Conservation (phyloP, 2,888 invertebrate genomes). For the Cheilosia soror region DNA sequence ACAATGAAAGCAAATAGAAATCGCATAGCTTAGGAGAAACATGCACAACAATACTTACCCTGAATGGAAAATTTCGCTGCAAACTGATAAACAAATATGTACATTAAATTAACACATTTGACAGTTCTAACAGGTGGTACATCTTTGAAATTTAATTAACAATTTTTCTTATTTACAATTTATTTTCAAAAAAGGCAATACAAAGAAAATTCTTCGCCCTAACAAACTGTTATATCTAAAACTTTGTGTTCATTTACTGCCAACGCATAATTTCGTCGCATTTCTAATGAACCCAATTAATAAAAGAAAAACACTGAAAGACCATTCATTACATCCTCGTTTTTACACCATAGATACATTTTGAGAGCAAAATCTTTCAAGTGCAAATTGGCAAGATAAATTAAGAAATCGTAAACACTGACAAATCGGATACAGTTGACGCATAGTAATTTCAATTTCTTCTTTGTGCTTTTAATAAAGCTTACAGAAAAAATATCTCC, state of each 20-base stretch:
- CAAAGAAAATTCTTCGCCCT: neutral
- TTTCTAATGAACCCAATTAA: constrained; percentile 45
- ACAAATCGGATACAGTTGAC: constrained; percentile 11
- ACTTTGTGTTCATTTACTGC: constrained; percentile 18
- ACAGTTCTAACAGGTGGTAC: too few relatives aligned
- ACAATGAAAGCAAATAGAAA: too few relatives aligned
- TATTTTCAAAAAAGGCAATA: neutral
- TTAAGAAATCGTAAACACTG: constrained; percentile 38
- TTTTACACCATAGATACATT: constrained; percentile 1
- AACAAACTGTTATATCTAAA: neutral
- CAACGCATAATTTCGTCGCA: constrained; percentile 10
- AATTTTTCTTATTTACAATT: too few relatives aligned
- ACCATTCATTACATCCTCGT: neutral
- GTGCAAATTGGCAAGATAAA: neutral
- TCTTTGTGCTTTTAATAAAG: constrained; percentile 17
- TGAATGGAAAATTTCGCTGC: too few relatives aligned
- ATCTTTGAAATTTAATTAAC: too few relatives aligned
- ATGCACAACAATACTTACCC: too few relatives aligned
- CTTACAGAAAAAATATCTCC: constrained; percentile 6
- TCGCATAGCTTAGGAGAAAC: too few relatives aligned
- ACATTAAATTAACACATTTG: too few relatives aligned
- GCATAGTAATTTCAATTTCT: constrained; percentile 40
- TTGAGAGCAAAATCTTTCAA: constrained; percentile 11
- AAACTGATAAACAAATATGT: too few relatives aligned
- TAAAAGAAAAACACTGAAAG: neutral